A percentile compares a stretch with the other conserved stretches of the same genome.
These are phyloP conservation scores for Urocynchramus pylzowi DNA, from an alignment of 2,113 vertebrate species.

Conservation along the genomic window DNA sequence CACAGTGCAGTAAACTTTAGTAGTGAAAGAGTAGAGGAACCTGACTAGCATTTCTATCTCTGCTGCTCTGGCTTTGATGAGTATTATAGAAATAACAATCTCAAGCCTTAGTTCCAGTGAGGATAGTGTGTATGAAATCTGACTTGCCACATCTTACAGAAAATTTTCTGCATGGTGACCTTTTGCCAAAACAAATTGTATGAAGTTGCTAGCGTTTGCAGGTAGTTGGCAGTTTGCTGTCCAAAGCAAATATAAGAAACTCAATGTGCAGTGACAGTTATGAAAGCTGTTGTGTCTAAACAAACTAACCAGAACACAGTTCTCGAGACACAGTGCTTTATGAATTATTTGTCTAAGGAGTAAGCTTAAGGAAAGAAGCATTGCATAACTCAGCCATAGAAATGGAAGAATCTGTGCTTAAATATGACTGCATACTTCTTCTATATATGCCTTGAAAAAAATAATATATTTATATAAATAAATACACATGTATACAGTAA, in stretches of 20 bases:
- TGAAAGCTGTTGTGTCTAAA: conserved; percentile 39
- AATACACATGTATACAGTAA: background rate
- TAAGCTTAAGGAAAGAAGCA: background rate
- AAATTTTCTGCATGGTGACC: conserved; percentile 61
- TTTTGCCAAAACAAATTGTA: conserved; percentile 58
- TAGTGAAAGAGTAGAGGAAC: background rate
- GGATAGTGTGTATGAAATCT: conserved; percentile 26
- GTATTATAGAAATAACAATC: background rate
- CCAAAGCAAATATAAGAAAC: conserved; percentile 36
- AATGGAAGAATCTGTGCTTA: background rate
- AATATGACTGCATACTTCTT: background rate
- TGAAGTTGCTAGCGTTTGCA: conserved; percentile 51
- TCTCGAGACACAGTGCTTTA: background rate
- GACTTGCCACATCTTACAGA: conserved; percentile 53
- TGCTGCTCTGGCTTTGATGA: background rate
- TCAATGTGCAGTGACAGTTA: conserved; percentile 14
- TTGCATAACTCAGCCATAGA: background rate
- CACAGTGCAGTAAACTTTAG: background rate
- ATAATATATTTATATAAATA: background rate
- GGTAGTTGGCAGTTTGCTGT: conserved; percentile 56
- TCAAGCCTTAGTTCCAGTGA: background rate
- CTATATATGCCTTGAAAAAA: background rate
- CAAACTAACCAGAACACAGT: background rate
- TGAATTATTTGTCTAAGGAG: background rate
- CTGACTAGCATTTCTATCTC: background rate